A percentile compares a stretch with the other conserved stretches of the same genome.
Evolutionary conservation across 2,113 vertebrate genomes (phyloP).

Genomic region (Stegastes partitus): DNA sequence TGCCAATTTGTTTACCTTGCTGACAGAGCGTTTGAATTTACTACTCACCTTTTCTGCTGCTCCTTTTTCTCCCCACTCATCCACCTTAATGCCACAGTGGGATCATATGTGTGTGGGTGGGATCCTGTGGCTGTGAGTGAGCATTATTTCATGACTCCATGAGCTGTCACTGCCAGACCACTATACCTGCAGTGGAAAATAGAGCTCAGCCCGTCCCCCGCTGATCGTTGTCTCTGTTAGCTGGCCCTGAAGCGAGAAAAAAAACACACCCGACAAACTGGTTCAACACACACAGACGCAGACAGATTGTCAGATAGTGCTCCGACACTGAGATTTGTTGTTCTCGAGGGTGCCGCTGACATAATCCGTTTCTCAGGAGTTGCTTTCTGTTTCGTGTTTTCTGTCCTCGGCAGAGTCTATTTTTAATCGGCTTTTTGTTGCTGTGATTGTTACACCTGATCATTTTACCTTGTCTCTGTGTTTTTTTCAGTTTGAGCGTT

Average conservation of each 20-base stretch:
- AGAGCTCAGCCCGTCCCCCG: constrained; percentile 19
- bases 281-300: constrained; percentile 56
- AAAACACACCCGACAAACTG: constrained; percentile 61
- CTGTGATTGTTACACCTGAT: neutral
- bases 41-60: neutral
- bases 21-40: constrained; percentile 28
- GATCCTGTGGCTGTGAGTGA: neutral
- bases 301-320: constrained; percentile 55
- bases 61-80: neutral
- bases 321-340: constrained; percentile 39
- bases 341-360: neutral
- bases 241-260: constrained; percentile 33
- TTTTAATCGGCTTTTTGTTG: constrained; percentile 10
- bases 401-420: neutral
- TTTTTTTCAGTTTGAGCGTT: neutral
- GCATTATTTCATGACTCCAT: constrained; percentile 12
- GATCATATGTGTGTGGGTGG: neutral
- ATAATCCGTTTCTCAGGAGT: constrained; percentile 39
- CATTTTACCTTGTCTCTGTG: neutral
- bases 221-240: constrained; percentile 54
- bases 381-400: constrained; percentile 12
- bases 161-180: neutral
- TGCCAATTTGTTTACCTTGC: neutral
- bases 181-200: constrained; percentile 41
- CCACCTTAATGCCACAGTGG: neutral